phyloP scores from a whole-genome alignment of 2,797 vertebrate species.

The Coranthus polyacanthus region DNA sequence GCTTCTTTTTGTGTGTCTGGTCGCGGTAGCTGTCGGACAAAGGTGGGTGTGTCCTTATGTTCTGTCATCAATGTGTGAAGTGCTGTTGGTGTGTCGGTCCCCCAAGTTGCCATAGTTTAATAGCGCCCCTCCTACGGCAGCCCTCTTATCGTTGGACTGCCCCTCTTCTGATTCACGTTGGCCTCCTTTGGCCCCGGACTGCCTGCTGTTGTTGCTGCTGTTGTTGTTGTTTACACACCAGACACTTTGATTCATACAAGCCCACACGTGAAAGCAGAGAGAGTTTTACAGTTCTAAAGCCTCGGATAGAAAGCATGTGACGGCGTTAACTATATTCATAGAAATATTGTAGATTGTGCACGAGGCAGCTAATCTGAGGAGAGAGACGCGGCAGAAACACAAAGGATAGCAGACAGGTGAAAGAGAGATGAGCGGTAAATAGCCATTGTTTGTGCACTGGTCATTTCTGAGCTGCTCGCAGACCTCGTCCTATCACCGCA shows the following conservation, averaged over 20 bases:
- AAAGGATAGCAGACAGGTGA: background rate
- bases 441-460: constrained; percentile 52
- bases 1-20: constrained; percentile 17
- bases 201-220: background rate
- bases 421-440: constrained; percentile 34
- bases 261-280: constrained; percentile 2
- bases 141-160: constrained; percentile 19
- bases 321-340: background rate
- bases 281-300: background rate
- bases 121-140: constrained; percentile 22
- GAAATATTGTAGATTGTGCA: constrained; percentile 19
- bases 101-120: constrained; percentile 21
- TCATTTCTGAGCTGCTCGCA: constrained; percentile 43
- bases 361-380: constrained; percentile 18
- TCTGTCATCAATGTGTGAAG: constrained; percentile 26
- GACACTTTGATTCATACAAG: constrained; percentile 1
- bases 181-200: constrained; percentile 1
- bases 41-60: constrained; percentile 28
- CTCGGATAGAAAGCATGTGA: background rate
- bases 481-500: constrained; percentile 66
- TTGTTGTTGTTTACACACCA: background rate
- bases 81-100: constrained; percentile 5
- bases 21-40: constrained; percentile 37
- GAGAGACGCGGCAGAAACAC: constrained; percentile 2
- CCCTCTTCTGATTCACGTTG: constrained; percentile 2